These are phyloP conservation scores for Polyodon spathula DNA, from an alignment of 2,113 vertebrate genomes.

Conservation along the genomic window DNA sequence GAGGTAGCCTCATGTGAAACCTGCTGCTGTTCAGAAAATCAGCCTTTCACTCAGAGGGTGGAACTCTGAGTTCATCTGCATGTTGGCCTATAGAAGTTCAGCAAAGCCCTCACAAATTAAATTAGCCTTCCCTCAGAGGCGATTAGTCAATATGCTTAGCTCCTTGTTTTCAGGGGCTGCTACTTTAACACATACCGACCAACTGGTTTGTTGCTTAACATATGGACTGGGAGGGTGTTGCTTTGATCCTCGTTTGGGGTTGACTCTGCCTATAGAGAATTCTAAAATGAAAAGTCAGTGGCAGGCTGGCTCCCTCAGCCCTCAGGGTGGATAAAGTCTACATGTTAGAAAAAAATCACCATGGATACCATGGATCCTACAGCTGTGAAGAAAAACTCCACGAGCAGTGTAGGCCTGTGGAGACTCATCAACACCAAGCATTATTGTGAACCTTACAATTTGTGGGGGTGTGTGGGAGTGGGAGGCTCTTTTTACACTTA, in stretches of 20 bases:
- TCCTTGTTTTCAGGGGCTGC: slow-evolving; percentile 36
- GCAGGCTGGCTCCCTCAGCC: slow-evolving; percentile 31
- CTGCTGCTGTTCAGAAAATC: slow-evolving; percentile 46
- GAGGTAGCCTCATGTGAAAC: slow-evolving; percentile 57
- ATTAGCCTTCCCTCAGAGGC: slow-evolving; percentile 57
- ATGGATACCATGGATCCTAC: slow-evolving; percentile 60
- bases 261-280: background rate
- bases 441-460: no score
- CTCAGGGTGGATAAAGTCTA: slow-evolving; percentile 24
- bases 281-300: slow-evolving; percentile 43
- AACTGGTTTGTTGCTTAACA: slow-evolving; percentile 45
- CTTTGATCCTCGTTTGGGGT: slow-evolving; percentile 3
- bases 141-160: slow-evolving; percentile 52
- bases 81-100: slow-evolving; percentile 59
- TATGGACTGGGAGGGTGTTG: background rate
- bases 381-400: slow-evolving; percentile 38
- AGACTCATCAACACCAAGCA: slow-evolving; percentile 53
- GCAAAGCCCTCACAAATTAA: slow-evolving; percentile 68
- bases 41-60: slow-evolving; percentile 48
- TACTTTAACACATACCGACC: slow-evolving; percentile 34
- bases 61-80: slow-evolving; percentile 40
- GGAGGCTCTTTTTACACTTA: no score
- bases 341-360: slow-evolving; percentile 52
- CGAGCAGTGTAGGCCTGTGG: slow-evolving; percentile 33
- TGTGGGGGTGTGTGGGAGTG: no score